Percentiles rank a stretch among this genome's conserved stretches.
Conservation (phyloP, 2,888 invertebrate species). For the Malthinus flaveolus region DNA sequence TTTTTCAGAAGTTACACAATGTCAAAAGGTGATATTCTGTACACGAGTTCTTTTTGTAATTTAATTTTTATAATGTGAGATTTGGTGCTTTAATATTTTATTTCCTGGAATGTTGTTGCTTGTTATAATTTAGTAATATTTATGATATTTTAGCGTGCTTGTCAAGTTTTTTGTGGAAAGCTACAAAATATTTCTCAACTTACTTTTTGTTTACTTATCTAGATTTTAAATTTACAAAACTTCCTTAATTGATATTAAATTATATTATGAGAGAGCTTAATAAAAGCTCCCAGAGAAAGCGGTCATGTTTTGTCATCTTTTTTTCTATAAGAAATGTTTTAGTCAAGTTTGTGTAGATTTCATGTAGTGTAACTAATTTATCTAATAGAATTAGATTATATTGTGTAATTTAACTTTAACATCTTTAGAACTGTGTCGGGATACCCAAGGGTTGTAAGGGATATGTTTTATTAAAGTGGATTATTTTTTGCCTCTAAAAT, state of each 20-base stretch:
- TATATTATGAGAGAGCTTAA: no score
- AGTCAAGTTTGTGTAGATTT: no score
- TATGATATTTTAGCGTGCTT: conserved; percentile 4
- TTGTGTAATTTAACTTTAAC: conserved; percentile 2
- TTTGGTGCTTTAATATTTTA: conserved; percentile 4
- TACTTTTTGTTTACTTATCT: neutral
- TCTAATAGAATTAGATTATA: conserved; percentile 1
- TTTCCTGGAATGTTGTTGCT: conserved; percentile 1
- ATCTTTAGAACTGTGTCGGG: neutral
- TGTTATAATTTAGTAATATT: conserved; percentile 5
- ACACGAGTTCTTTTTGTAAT: neutral
- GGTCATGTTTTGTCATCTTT: neutral
- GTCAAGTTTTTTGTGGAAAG: neutral
- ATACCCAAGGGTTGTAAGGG: neutral
- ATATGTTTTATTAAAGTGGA: neutral
- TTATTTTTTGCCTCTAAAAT: neutral
- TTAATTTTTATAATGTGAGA: conserved; percentile 4
- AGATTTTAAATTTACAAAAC: neutral
- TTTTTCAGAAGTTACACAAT: no score
- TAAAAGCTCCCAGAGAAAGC: no score
- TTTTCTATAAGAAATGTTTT: no score
- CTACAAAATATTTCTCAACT: neutral
- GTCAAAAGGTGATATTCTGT: neutral
- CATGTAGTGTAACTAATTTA: no score
- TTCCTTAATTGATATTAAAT: no score